These are phyloP conservation scores for Saccostrea glomerata DNA, from an alignment of 1,140 invertebrate species.

Conservation along the genomic window DNA sequence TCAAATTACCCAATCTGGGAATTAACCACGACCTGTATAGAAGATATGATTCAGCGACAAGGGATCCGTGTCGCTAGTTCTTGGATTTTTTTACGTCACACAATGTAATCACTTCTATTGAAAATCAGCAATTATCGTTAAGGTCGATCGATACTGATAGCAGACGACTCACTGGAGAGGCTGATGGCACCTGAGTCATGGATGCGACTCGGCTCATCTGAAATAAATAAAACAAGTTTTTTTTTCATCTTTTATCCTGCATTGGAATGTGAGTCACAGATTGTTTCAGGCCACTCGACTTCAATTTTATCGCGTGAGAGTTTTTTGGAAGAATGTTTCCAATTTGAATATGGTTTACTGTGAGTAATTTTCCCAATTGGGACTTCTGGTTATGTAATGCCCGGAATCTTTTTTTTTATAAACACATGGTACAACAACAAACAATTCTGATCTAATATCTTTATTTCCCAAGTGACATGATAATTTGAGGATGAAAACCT, in stretches of 20 bases:
- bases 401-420: too few relatives aligned
- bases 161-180: conserved; percentile 11
- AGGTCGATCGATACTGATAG: conserved; percentile 7
- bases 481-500: too few relatives aligned
- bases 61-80: conserved; percentile 5
- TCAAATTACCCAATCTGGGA: conserved; percentile 27
- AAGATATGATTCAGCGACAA: conserved; percentile 21
- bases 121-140: conserved; percentile 23
- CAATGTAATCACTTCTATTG: neutral
- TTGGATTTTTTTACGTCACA: conserved; percentile 16
- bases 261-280: conserved; percentile 20
- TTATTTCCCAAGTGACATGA: too few relatives aligned
- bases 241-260: neutral
- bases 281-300: neutral
- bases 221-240: neutral
- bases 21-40: neutral
- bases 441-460: too few relatives aligned
- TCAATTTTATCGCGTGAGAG: conserved; percentile 13
- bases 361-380: conserved; percentile 29
- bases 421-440: too few relatives aligned
- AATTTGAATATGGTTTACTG: conserved; percentile 18
- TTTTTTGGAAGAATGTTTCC: neutral
- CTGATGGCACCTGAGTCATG: conserved; percentile 9
- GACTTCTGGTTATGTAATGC: neutral
- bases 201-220: neutral